A percentile compares a stretch with the other conserved stretches of the same genome.
These are phyloP conservation scores for Fulica atra DNA, from an alignment of 2,113 vertebrate genomes.

Conservation along the genomic window DNA sequence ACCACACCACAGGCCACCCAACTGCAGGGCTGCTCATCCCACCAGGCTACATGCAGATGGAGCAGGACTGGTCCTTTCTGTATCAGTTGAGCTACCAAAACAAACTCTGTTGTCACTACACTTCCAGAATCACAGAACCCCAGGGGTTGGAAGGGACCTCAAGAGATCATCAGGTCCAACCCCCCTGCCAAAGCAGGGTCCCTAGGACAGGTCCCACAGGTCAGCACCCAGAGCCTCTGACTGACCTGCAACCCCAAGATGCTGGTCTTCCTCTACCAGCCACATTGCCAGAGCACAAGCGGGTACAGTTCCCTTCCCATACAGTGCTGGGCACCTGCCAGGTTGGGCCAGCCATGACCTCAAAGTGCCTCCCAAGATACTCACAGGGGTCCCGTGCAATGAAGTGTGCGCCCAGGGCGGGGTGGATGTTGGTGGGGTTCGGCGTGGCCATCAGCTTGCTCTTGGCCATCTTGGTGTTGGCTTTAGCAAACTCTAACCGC, in stretches of 20 bases:
- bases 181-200: too few species aligned
- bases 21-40: background rate
- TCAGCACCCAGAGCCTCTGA: background rate
- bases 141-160: too few species aligned
- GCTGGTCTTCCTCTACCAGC: background rate
- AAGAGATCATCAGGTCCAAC: too few species aligned
- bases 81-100: background rate
- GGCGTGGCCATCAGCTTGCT: constrained; percentile 99
- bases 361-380: constrained; percentile 54
- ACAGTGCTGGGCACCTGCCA: background rate
- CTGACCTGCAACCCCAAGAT: background rate
- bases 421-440: constrained; percentile 96
- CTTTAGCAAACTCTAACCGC: constrained; percentile 99
- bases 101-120: background rate
- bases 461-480: constrained; percentile 99
- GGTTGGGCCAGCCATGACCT: accelerated
- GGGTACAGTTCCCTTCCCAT: background rate
- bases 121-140: background rate
- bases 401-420: constrained; percentile 96
- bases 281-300: background rate
- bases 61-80: background rate
- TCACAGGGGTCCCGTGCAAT: constrained; percentile 99
- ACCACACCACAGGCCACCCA: background rate
- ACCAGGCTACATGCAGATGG: background rate
- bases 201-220: too few species aligned